Percentiles rank a stretch among this genome's conserved stretches.
Conservation (phyloP, 1,140 invertebrate genomes). For the Eumeta japonica region DNA sequence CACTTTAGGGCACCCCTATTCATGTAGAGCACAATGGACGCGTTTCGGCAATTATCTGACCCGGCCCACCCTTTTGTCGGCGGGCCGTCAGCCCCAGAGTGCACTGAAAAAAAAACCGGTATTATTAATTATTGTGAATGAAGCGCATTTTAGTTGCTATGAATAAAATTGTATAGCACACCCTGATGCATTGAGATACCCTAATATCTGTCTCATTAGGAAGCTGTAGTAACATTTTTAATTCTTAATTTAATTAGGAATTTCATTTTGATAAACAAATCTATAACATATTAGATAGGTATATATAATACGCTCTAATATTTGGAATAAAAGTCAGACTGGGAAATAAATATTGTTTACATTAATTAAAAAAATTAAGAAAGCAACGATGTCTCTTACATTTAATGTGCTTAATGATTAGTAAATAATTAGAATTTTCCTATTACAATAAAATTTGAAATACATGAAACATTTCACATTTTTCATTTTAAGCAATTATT, state of each 20-base stretch:
- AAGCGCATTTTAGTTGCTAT: constrained; percentile 50
- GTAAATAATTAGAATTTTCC: neutral
- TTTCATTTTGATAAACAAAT: constrained; percentile 25
- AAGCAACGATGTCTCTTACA: neutral
- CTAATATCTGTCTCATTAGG: constrained; percentile 53
- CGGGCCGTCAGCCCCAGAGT: constrained; percentile 39
- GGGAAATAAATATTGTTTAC: neutral
- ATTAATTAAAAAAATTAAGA: neutral
- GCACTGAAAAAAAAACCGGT: constrained; percentile 35
- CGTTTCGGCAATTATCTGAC: constrained; percentile 55
- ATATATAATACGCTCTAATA: neutral
- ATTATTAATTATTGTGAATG: constrained; percentile 46
- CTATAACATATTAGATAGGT: constrained; percentile 8
- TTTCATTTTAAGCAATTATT: no score
- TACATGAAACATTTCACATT: no score
- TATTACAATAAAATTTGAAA: no score
- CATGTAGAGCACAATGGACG: constrained; percentile 50
- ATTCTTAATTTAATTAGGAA: constrained; percentile 50
- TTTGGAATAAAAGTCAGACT: neutral
- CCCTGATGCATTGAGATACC: no score
- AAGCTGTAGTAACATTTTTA: no score
- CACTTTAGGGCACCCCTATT: constrained; percentile 50
- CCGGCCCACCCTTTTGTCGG: constrained; percentile 54
- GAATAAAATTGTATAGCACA: constrained; percentile 53
- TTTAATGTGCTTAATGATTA: neutral